Base-by-base conservation (phyloP, 2,797 vertebrate species). In the Pseudocheirus occidentalis region DNA sequence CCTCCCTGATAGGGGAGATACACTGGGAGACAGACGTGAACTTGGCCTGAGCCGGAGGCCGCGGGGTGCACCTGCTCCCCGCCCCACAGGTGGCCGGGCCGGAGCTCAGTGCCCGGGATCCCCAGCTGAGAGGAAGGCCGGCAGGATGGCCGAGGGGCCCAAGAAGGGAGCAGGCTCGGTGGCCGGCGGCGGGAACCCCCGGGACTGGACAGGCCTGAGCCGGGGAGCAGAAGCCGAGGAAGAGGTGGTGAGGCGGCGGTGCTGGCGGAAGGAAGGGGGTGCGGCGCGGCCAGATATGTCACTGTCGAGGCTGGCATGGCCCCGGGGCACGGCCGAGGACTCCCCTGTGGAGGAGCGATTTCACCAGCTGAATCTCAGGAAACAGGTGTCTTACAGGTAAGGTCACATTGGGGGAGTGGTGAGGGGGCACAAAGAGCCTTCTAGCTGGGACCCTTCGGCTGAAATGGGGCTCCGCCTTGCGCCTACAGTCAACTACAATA, bases 301-400 rank as follows among this genome's bases (percentile, higher is more conserved):
- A 0, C 96, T 40, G 91, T 92, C 56, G 7, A 91, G 96, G 97
- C 96, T 94, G 11, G 94, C 96, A 92, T 96, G 93, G 29, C 13
- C 95, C 52, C 90, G 94, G 90, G 94, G 92, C 92, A 14, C 90
- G 92, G 97, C 97, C 91, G 13, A 97, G 0, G 97, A 92, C 56
- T 93, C 96, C 29, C 96, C 98, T 24, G 94, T 98, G 96, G 99
- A 99, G 93, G 96, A 98, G 95, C 98, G 98, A 91, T 99, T 99
- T 96, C 96, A 98, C 56, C 99, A 99, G 92, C 98, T 99, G 94
- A 98, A 99, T 96, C 98, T 99, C 97, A 98, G 97, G 93, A 99
- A 99, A 96, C 99, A 99, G 98, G 99, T 99, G 96, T 99, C 99
- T 9, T 99, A 99, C 98, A 99, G 99, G 99, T 99, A 98, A 98